Evolutionary conservation across 2,113 vertebrate genomes (phyloP).

Genomic region (Amphiprion percula): DNA sequence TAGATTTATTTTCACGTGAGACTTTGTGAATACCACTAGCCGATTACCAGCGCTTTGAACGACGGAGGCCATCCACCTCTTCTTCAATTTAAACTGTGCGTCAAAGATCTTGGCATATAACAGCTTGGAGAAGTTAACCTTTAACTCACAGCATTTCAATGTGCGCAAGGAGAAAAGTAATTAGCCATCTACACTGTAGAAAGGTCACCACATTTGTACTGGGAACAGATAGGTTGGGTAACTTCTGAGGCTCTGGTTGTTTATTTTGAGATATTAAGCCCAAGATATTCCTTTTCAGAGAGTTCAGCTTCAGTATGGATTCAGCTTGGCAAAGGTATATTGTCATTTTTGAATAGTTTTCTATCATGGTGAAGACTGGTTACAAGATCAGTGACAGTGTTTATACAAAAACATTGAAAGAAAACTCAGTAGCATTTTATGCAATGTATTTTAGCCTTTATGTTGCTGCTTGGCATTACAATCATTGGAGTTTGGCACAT

Average conservation of each 20-base stretch:
- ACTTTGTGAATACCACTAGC: constrained; percentile 39
- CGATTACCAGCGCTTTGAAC: constrained; percentile 58
- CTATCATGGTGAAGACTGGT: constrained; percentile 6
- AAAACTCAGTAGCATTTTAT: constrained; percentile 50
- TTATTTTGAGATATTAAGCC: constrained; percentile 62
- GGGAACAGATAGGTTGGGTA: constrained; percentile 63
- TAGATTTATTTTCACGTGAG: constrained; percentile 19
- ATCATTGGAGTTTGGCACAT: constrained; percentile 5
- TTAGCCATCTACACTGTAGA: constrained; percentile 73
- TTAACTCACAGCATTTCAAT: constrained; percentile 70
- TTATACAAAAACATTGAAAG: not conserved
- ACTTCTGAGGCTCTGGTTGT: constrained; percentile 53
- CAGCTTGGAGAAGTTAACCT: constrained; percentile 78
- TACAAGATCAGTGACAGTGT: not conserved
- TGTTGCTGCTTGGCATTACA: constrained; percentile 22
- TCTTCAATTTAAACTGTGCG: constrained; percentile 40
- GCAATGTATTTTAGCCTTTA: constrained; percentile 47
- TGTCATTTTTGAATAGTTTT: constrained; percentile 8
- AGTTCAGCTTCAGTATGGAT: constrained; percentile 25
- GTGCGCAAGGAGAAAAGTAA: constrained; percentile 77
- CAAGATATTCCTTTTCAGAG: constrained; percentile 20
- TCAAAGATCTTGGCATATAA: constrained; percentile 65
- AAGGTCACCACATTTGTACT: constrained; percentile 78
- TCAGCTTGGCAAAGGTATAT: constrained; percentile 14
- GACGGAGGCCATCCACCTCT: constrained; percentile 31